phyloP scores from a whole-genome alignment of 2,888 invertebrate species.

The Lutraria lutraria region DNA sequence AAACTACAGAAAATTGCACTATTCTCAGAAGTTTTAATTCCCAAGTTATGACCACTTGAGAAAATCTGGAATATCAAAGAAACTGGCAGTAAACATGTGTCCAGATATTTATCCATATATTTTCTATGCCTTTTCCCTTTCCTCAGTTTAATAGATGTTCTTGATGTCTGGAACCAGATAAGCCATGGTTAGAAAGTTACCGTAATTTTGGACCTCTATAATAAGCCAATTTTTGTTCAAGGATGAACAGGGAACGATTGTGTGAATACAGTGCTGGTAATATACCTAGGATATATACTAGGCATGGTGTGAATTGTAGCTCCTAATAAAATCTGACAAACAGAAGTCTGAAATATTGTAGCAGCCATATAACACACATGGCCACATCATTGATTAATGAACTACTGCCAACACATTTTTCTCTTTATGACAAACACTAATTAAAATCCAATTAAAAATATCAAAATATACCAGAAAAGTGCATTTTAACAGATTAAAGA shows the following conservation, averaged over 20 bases:
- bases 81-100: conserved; percentile 26
- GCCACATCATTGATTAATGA: background rate
- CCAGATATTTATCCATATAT: conserved; percentile 23
- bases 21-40: conserved; percentile 40
- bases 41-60: conserved; percentile 51
- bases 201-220: background rate
- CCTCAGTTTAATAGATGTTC: background rate
- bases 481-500: too few relatives aligned
- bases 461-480: background rate
- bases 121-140: background rate
- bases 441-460: conserved; percentile 19
- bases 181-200: background rate
- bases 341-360: conserved; percentile 15
- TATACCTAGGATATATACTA: background rate
- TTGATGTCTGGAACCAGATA: background rate
- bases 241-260: background rate
- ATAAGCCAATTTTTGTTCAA: background rate
- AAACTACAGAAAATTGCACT: conserved; percentile 28
- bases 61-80: conserved; percentile 29
- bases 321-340: conserved; percentile 22
- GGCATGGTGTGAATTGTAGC: conserved; percentile 20
- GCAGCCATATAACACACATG: conserved; percentile 15
- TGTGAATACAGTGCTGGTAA: background rate
- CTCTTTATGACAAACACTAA: conserved; percentile 15
- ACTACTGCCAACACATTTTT: conserved; percentile 11